phyloP scores from a whole-genome alignment of 2,113 vertebrate species.

The Elephas maximus region DNA sequence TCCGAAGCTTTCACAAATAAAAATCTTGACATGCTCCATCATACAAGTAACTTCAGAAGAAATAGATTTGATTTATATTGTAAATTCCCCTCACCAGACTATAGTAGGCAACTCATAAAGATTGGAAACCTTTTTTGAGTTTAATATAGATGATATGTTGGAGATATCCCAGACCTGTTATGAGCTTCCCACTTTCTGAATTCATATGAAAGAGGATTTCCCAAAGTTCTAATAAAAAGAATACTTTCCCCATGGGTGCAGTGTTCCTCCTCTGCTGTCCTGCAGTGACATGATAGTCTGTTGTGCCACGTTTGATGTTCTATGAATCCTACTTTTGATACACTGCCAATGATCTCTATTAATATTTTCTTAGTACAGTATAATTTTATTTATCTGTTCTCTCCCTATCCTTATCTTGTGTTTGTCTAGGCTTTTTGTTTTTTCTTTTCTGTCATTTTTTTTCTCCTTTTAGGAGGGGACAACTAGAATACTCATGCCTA shows the following conservation, averaged over 20 bases:
- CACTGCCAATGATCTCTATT: not conserved
- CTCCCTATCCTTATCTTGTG: not conserved
- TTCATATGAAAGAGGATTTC: slow-evolving; percentile 34
- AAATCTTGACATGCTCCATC: slow-evolving; percentile 21
- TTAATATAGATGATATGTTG: slow-evolving; percentile 63
- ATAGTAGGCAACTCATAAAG: slow-evolving; percentile 22
- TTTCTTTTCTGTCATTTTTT: not conserved
- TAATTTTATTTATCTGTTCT: not conserved
- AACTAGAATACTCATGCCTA: not conserved
- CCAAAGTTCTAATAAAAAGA: slow-evolving; percentile 12
- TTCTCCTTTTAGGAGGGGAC: slow-evolving; percentile 20
- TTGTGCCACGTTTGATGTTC: not conserved
- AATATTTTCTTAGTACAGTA: not conserved
- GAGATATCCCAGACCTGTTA: slow-evolving; percentile 19
- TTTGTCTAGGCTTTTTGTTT: not conserved
- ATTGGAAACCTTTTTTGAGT: slow-evolving; percentile 44
- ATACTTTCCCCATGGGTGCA: not conserved
- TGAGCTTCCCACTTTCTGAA: slow-evolving; percentile 31
- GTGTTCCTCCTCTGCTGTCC: not conserved
- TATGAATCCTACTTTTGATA: not conserved
- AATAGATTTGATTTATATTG: slow-evolving; percentile 62
- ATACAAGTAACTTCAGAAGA: slow-evolving; percentile 54
- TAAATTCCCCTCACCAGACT: slow-evolving; percentile 58
- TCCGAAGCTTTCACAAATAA: slow-evolving; percentile 63
- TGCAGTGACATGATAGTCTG: not conserved